Base-by-base conservation (phyloP, 2,113 vertebrate species). In the Chrysemys picta region DNA sequence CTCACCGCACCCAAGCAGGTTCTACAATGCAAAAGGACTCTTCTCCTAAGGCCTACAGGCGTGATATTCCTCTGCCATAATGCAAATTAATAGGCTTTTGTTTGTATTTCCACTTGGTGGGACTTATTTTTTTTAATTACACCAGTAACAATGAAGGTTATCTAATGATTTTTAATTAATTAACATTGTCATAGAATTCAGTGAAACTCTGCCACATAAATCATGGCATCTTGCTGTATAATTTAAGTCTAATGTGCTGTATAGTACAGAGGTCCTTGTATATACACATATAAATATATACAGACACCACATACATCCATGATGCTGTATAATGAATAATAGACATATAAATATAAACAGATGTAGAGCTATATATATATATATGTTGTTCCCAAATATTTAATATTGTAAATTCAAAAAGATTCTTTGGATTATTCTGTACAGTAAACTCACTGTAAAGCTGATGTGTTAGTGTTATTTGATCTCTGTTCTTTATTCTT, bases 1-100 rank as follows among this genome's bases (percentile, higher is more conserved):
- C 85, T 95, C 89, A n/a, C 69, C 79, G 90, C 88, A 94, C 87
- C 56, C 24, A 72, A 94, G 95, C 91, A 95, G 75, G 85, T 91
- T 89, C 91, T 56, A 53, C 16, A 85, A 3, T 72, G 84, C 49
- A 90, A 95, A 96, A 93, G 88, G 19, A 22, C 54, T 87, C 88
- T 87, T 91, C 90, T 85, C 56, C 54, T 88, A 35, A 93, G 80
- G 76, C 87, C 88, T 82, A 87, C 90, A 94, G 78, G 86, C 86
- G 85, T 5, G 84, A 69, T 25, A 80, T 59, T 89, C 76, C 69
- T 90, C 78, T 90, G 56, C 24, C 95, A 94, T 78, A 94, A 89
- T 62, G 50, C 62, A 91, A 35, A 94, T 3, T 72, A 45, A 96
- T 78, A 78, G 25, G 35, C 75, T 88, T 94, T 93, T 91, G 57